Percentiles rank a stretch among this genome's conserved stretches.
Conservation (phyloP, 2,888 invertebrate genomes). For the Aquatica leii region DNA sequence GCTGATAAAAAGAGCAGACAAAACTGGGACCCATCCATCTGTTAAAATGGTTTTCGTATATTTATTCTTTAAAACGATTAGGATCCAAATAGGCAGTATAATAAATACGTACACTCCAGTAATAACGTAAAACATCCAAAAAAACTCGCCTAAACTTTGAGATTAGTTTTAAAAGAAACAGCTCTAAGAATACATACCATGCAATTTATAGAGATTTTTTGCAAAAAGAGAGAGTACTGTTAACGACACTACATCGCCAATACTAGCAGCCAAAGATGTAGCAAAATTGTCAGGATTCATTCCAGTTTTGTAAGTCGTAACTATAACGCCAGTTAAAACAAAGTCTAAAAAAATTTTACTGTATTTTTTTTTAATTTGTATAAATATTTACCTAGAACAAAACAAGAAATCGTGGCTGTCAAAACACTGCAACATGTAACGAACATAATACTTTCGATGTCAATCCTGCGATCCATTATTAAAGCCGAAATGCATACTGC, state of each 20-base stretch:
- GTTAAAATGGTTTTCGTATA: conserved; percentile 87
- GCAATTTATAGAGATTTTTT: conserved; percentile 73
- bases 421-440: conserved; percentile 84
- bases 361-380: conserved; percentile 38
- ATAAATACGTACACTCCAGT: conserved; percentile 61
- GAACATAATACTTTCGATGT: conserved; percentile 76
- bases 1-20: conserved; percentile 93
- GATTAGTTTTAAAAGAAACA: neutral
- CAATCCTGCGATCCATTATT: conserved; percentile 71
- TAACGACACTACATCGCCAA: conserved; percentile 94
- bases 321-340: conserved; percentile 90
- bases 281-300: conserved; percentile 98
- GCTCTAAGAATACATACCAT: conserved; percentile 72
- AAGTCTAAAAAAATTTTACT: conserved; percentile 68
- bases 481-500: conserved; percentile 77
- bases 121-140: conserved; percentile 82
- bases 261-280: conserved; percentile 94
- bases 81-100: conserved; percentile 83
- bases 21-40: conserved; percentile 94
- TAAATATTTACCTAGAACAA: conserved; percentile 78
- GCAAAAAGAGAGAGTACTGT: conserved; percentile 85
- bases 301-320: conserved; percentile 81
- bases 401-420: conserved; percentile 92
- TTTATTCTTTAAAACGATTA: conserved; percentile 82
- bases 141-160: conserved; percentile 65